Evolutionary conservation across 2,113 vertebrate species (phyloP).

Genomic region (Pardalotus punctatus): DNA sequence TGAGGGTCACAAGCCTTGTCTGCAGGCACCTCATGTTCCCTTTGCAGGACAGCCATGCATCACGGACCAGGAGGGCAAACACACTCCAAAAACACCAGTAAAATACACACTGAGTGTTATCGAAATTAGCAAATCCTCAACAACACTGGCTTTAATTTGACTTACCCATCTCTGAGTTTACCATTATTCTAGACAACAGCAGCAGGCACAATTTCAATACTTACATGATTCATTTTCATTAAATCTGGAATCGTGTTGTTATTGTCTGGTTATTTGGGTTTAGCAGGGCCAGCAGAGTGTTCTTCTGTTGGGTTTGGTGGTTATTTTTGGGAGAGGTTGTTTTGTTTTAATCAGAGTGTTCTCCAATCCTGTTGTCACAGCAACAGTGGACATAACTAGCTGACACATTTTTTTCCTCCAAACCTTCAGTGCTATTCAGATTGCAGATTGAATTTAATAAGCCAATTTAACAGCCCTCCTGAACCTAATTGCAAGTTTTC

Average conservation of each 20-base stretch:
- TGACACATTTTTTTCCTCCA: constrained; percentile 2
- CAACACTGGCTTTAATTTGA: background rate
- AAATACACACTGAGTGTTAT: background rate
- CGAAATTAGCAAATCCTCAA: background rate
- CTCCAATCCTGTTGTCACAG: constrained; percentile 65
- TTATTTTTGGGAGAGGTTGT: background rate
- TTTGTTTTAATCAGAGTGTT: constrained; percentile 37
- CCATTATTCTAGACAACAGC: background rate
- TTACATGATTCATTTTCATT: background rate
- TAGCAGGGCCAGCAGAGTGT: background rate
- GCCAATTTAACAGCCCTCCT: constrained; percentile 17
- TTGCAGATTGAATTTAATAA: constrained; percentile 56
- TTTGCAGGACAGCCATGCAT: background rate
- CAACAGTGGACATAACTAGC: constrained; percentile 49
- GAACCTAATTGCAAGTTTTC: background rate
- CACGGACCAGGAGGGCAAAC: background rate
- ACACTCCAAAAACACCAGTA: background rate
- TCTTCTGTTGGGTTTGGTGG: background rate
- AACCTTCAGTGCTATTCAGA: constrained; percentile 4
- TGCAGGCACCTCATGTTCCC: background rate
- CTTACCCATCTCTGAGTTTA: background rate
- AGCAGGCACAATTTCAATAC: background rate
- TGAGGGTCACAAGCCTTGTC: background rate
- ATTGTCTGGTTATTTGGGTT: background rate
- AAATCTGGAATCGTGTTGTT: background rate